Percentiles rank a stretch among this genome's conserved stretches.
phyloP scores from a whole-genome alignment of 2,113 vertebrate genomes.

The Danionella cerebrum region DNA sequence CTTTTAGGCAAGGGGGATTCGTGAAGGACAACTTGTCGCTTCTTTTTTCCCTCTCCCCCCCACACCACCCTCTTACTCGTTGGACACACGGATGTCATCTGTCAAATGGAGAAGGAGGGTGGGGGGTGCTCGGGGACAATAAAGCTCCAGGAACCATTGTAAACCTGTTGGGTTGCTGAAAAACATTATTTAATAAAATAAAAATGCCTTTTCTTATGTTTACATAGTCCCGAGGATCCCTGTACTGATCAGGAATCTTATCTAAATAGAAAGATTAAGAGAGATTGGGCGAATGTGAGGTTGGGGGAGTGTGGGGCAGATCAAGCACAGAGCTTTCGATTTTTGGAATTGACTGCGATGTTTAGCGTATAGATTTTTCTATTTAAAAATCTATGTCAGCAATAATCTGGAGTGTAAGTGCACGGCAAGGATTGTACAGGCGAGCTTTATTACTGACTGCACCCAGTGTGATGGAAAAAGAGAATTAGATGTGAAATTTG shows the following conservation, averaged over 20 bases:
- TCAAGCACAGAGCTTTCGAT: conserved; percentile 59
- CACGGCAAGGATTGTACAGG: conserved; percentile 43
- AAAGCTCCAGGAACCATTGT: conserved; percentile 54
- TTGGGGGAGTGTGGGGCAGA: conserved; percentile 31
- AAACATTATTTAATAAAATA: neutral
- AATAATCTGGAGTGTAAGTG: conserved; percentile 64
- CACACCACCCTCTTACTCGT: conserved; percentile 37
- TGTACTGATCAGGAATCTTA: conserved; percentile 57
- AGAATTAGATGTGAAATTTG: neutral
- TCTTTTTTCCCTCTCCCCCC: conserved; percentile 42
- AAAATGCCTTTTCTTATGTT: no score
- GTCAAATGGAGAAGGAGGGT: conserved; percentile 61
- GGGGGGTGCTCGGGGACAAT: conserved; percentile 48
- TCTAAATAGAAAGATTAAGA: conserved; percentile 41
- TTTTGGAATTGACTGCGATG: conserved; percentile 67
- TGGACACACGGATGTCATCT: conserved; percentile 62
- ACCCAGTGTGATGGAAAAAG: conserved; percentile 8
- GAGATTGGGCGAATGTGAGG: neutral
- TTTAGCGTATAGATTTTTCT: conserved; percentile 74
- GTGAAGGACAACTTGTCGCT: conserved; percentile 67
- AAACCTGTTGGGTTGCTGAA: neutral
- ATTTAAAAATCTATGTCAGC: conserved; percentile 69
- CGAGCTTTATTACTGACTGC: conserved; percentile 42
- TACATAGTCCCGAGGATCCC: no score
- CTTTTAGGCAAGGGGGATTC: conserved; percentile 59